Base-by-base conservation (phyloP, 2,888 invertebrate genomes). In the Patella caerulea region DNA sequence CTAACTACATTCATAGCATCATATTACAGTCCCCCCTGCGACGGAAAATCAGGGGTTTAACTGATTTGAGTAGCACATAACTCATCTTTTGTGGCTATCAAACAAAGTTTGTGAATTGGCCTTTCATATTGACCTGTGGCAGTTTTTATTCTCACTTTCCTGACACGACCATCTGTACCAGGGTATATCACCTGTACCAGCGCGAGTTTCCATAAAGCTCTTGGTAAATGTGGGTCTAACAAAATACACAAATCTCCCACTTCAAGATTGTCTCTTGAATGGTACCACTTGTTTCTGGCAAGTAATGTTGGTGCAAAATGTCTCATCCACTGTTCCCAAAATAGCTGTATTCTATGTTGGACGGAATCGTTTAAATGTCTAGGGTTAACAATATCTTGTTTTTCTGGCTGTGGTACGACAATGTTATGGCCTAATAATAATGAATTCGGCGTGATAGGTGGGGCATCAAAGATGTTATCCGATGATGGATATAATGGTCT, bases 241-340 rank as follows among this genome's bases (percentile, higher is more conserved):
- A 56, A 56, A 56, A 56, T 56, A 56, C 56, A 56, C 56, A 56
- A 56, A 56, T 56, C 56, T 56, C 56, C 56, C 4, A 56, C 56
- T 56, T 56, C n/a, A 17, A 56, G 1, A n/a, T 56, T 56, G n/a
- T 56, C 56, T 56, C 56, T 56, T 17, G 56, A 56, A 56, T 56
- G 56, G 15, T 3, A 56, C 56, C 56, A 56, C n/a, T 56, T 56
- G 56, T 56, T 56, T 56, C 56, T 56, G 15, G n/a, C 56, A 56
- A 56, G 0, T n/a, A 56, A n/a, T 17, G 15, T 56, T 17, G 56
- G 56, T 5, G 56, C 56, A 56, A 56, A 56, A 56, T 56, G 56
- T 56, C 56, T n/a, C 2, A 56, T 17, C 56, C 56, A 56, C n/a
- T 56, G 56, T 56, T 56, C 56, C 56, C 17, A 56, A 56, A 15